These are phyloP conservation scores for Phanerotoma sp. DNA, from an alignment of 2,888 invertebrate species.

Conservation along the genomic window DNA sequence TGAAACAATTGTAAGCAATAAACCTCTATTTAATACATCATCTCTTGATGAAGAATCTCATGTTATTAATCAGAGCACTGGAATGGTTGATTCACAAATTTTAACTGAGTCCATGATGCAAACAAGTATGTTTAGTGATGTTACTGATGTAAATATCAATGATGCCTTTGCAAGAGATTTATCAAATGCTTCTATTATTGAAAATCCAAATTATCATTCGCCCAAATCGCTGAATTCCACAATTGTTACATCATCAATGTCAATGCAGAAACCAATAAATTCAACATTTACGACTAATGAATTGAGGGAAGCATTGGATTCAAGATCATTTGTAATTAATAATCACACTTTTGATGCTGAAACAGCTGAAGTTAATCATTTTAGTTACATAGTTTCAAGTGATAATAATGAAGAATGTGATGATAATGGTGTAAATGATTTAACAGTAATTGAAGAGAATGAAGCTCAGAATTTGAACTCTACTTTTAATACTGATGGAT, in stretches of 20 bases:
- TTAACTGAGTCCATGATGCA: slow-evolving; percentile 51
- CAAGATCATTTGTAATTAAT: slow-evolving; percentile 4
- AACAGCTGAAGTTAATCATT: slow-evolving; percentile 7
- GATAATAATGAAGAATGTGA: background rate
- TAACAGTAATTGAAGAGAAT: background rate
- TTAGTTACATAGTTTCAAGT: slow-evolving; percentile 7
- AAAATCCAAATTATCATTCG: slow-evolving; percentile 17
- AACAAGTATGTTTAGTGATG: slow-evolving; percentile 46
- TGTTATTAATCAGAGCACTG: slow-evolving; percentile 26
- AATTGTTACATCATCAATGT: background rate
- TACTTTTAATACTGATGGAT: background rate
- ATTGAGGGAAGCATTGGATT: background rate
- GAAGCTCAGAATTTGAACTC: background rate
- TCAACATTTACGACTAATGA: slow-evolving; percentile 1
- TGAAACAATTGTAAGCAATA: slow-evolving; percentile 45
- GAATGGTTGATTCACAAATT: slow-evolving; percentile 44
- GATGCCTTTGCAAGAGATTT: slow-evolving; percentile 28
- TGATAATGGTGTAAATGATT: background rate
- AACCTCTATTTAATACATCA: slow-evolving; percentile 45
- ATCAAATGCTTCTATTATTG: slow-evolving; percentile 26
- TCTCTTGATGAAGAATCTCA: slow-evolving; percentile 27
- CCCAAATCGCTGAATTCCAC: background rate
- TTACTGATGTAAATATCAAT: slow-evolving; percentile 34
- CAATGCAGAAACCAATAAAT: background rate
- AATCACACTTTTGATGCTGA: slow-evolving; percentile 15